A percentile compares a stretch with the other conserved stretches of the same genome.
These are phyloP conservation scores for Shinisaurus crocodilurus DNA, from an alignment of 2,113 vertebrate genomes.

Conservation along the genomic window DNA sequence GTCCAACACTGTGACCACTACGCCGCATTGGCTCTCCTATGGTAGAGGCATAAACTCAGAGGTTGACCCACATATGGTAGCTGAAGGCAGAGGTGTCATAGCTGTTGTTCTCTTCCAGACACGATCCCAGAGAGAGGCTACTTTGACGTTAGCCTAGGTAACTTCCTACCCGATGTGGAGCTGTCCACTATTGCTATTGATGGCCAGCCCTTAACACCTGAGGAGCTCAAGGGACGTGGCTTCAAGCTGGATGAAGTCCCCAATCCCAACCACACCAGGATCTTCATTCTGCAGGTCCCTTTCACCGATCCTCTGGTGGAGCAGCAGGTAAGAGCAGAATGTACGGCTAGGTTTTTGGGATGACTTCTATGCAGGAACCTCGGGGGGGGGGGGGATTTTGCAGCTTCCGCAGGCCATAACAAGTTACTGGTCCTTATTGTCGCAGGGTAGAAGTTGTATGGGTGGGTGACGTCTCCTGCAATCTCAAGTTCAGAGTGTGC, in stretches of 20 bases:
- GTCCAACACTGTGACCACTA: no score
- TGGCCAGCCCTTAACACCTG: neutral
- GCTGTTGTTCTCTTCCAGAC: neutral
- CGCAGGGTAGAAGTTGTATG: neutral
- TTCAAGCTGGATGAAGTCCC: neutral
- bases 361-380: neutral
- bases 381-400: accelerated
- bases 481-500: neutral
- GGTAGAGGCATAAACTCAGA: no score
- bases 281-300: slow-evolving; percentile 37
- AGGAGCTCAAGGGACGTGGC: neutral
- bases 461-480: neutral
- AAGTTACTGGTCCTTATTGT: neutral
- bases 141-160: slow-evolving; percentile 50
- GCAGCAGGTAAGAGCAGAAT: slow-evolving; percentile 16
- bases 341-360: accelerated
- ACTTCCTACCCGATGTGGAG: slow-evolving; percentile 44
- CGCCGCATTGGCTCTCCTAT: no score
- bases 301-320: slow-evolving; percentile 35
- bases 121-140: slow-evolving; percentile 5
- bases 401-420: neutral
- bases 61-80: no score
- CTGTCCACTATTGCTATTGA: slow-evolving; percentile 10
- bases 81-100: neutral
- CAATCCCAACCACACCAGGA: slow-evolving; percentile 26